Evolutionary conservation across 2,888 invertebrate species (phyloP).

Genomic region (Molorchus minor): DNA sequence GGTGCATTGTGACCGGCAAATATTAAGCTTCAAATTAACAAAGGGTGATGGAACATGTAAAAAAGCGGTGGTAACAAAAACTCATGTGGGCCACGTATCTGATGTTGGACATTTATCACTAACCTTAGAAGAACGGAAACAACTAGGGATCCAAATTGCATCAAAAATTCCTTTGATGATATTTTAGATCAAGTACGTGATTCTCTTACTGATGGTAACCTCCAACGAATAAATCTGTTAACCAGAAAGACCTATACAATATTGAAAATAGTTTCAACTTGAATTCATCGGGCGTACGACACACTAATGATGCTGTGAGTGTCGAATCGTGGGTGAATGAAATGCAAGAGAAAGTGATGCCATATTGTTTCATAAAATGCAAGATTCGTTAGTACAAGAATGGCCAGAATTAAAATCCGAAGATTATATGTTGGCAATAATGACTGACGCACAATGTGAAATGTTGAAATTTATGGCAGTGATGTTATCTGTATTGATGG

Average conservation of each 20-base stretch:
- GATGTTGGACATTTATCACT: conserved; percentile 34
- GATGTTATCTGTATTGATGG: conserved; percentile 47
- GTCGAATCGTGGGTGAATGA: conserved; percentile 37
- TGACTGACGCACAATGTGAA: conserved; percentile 44
- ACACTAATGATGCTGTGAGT: conserved; percentile 28
- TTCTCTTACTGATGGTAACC: conserved; percentile 7
- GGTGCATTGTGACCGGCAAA: conserved; percentile 13
- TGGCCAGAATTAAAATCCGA: conserved; percentile 37
- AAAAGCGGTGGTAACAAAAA: conserved; percentile 16
- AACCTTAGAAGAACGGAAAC: conserved; percentile 15
- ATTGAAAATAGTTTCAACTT: conserved; percentile 35
- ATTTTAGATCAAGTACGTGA: conserved; percentile 36
- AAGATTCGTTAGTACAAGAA: conserved; percentile 24
- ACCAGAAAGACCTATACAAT: conserved; percentile 35
- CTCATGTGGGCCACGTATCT: conserved; percentile 29
- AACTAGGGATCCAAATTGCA: conserved; percentile 29
- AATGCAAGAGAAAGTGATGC: conserved; percentile 19
- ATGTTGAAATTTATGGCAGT: conserved; percentile 43
- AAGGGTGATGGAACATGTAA: conserved; percentile 7
- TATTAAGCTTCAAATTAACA: not conserved
- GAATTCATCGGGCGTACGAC: conserved; percentile 16
- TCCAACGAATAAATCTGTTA: conserved; percentile 33
- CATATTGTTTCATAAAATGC: conserved; percentile 42
- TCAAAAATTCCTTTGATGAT: conserved; percentile 32
- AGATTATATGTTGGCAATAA: conserved; percentile 47